phyloP scores from a whole-genome alignment of 2,888 invertebrate species.

The Brenthis hecate region DNA sequence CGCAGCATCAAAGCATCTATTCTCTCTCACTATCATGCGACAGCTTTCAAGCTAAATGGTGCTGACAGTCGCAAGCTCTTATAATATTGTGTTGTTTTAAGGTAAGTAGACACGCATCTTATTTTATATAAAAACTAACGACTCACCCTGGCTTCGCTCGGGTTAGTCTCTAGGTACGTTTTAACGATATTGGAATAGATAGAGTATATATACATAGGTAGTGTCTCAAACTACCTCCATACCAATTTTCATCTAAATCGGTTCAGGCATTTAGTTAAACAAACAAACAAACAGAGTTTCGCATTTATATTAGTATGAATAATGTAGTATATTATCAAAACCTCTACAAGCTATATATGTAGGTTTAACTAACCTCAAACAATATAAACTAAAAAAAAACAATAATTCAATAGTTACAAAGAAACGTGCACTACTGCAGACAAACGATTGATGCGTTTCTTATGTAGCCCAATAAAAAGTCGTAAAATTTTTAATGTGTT shows the following conservation, averaged over 20 bases:
- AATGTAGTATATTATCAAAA: too few relatives aligned
- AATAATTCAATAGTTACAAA: slow-evolving; percentile 11
- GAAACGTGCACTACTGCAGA: slow-evolving; percentile 13
- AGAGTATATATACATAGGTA: too few relatives aligned
- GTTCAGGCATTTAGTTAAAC: too few relatives aligned
- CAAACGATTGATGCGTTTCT: slow-evolving; percentile 36
- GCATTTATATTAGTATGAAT: too few relatives aligned
- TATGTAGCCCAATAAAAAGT: slow-evolving; percentile 40
- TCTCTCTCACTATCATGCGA: slow-evolving; percentile 34
- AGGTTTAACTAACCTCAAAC: neutral
- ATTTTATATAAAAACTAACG: neutral
- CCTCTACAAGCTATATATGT: neutral
- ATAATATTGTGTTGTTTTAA: slow-evolving; percentile 3
- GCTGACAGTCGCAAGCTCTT: slow-evolving; percentile 17
- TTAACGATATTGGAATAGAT: too few relatives aligned
- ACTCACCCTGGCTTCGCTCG: too few relatives aligned
- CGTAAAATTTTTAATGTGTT: slow-evolving; percentile 41
- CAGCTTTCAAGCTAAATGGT: slow-evolving; percentile 33
- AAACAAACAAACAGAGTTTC: too few relatives aligned
- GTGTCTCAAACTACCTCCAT: too few relatives aligned
- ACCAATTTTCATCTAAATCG: too few relatives aligned
- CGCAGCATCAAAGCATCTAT: slow-evolving; percentile 31
- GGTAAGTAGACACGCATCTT: neutral
- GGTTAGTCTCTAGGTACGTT: too few relatives aligned
- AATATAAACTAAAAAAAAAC: neutral